These are phyloP conservation scores for Limnodromus scolopaceus DNA, from an alignment of 2,797 vertebrate genomes.

Conservation along the genomic window DNA sequence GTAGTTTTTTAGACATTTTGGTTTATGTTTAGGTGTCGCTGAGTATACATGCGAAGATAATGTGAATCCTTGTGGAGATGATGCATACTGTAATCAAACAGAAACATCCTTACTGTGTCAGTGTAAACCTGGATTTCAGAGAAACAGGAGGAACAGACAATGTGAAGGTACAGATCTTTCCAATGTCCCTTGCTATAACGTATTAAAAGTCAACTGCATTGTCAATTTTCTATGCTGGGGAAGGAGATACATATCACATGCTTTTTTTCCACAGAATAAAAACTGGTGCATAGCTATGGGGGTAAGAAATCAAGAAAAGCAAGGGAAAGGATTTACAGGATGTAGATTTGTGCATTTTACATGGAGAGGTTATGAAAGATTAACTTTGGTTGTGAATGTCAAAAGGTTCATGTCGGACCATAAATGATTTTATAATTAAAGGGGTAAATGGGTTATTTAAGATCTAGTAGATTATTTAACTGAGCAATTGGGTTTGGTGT, in stretches of 20 bases:
- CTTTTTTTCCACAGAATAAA: neutral
- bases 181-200: neutral
- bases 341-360: neutral
- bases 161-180: conserved; percentile 90
- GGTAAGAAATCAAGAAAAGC: neutral
- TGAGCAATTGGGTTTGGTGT: neutral
- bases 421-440: neutral
- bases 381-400: neutral
- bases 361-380: neutral
- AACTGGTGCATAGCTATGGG: neutral
- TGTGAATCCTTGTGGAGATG: conserved; percentile 94
- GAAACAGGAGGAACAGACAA: conserved; percentile 87
- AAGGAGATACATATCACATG: neutral
- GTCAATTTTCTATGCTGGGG: neutral
- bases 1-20: neutral
- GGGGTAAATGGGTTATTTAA: neutral
- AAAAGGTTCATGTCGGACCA: neutral
- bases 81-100: conserved; percentile 94
- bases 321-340: neutral
- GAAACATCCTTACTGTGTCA: conserved; percentile 88
- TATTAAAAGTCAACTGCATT: neutral
- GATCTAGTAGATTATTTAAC: neutral
- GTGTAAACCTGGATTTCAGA: conserved; percentile 95
- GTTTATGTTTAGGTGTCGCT: conserved; percentile 77
- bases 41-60: conserved; percentile 92